phyloP scores from a whole-genome alignment of 2,113 vertebrate genomes.

The Epinephelus lanceolatus region DNA sequence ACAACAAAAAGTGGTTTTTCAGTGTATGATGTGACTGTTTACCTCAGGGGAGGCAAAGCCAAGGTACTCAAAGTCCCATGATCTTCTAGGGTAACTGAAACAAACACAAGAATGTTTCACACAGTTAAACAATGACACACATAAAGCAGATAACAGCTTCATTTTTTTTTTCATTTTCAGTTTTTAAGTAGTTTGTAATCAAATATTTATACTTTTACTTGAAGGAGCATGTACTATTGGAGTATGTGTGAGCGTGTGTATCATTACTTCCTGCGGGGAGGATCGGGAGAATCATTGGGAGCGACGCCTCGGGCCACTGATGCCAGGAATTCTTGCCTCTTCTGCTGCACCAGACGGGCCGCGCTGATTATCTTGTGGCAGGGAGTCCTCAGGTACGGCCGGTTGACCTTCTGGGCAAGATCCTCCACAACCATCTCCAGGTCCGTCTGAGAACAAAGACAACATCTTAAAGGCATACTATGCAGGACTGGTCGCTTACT shows the following conservation, averaged over 20 bases:
- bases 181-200: neutral
- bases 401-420: conserved; percentile 98
- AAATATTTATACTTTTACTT: neutral
- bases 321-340: conserved; percentile 96
- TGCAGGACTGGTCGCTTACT: too few species aligned
- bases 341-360: conserved; percentile 96
- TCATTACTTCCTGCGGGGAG: conserved; percentile 91
- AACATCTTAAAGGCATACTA: neutral
- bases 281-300: conserved; percentile 96
- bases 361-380: conserved; percentile 98
- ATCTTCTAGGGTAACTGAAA: conserved; percentile 95
- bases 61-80: conserved; percentile 99
- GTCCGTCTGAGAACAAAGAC: conserved; percentile 88
- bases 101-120: conserved; percentile 27
- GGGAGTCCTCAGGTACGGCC: conserved; percentile 97
- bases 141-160: neutral
- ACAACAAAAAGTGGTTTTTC: conserved; percentile 23
- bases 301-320: conserved; percentile 97
- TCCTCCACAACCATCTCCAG: conserved; percentile 99
- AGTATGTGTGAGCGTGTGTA: neutral
- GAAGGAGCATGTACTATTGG: neutral
- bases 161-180: too few species aligned
- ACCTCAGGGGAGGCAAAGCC: conserved; percentile 98
- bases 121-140: neutral
- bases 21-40: conserved; percentile 60